phyloP scores from a whole-genome alignment of 2,113 vertebrate species.

The Arenaria interpres region DNA sequence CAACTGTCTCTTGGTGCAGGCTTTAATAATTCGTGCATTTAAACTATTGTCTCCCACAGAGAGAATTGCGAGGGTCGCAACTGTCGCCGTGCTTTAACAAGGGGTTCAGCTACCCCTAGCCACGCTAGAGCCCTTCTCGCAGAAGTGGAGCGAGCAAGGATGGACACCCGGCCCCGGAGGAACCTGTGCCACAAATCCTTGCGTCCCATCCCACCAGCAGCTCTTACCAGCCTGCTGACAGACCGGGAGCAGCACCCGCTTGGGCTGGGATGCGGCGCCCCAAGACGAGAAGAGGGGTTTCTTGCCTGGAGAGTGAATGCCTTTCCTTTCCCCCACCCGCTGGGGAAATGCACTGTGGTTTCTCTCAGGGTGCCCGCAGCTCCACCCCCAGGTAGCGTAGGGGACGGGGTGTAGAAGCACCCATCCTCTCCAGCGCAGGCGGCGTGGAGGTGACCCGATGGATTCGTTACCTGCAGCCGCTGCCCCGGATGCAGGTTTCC shows the following conservation, averaged over 20 bases:
- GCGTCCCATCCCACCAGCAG: background rate
- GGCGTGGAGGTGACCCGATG: background rate
- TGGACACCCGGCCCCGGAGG: fast-evolving
- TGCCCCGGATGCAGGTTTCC: background rate
- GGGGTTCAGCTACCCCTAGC: fast-evolving
- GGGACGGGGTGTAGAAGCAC: background rate
- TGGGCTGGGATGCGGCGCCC: background rate
- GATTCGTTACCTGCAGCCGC: background rate
- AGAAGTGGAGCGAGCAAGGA: background rate
- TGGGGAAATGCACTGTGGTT: background rate
- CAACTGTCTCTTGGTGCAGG: background rate
- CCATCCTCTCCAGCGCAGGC: background rate
- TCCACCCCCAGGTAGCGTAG: background rate
- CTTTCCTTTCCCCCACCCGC: background rate
- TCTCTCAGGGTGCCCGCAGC: background rate
- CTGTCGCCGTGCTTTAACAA: background rate
- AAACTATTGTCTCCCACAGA: background rate
- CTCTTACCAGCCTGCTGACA: background rate
- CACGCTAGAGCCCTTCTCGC: background rate
- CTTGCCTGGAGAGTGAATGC: background rate
- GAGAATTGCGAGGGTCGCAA: background rate
- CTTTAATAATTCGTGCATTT: background rate
- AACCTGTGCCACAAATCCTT: background rate
- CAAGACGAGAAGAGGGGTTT: fast-evolving
- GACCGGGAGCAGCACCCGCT: background rate